phyloP scores from a whole-genome alignment of 2,113 vertebrate species.

The Cyanoramphus novaezelandiae region DNA sequence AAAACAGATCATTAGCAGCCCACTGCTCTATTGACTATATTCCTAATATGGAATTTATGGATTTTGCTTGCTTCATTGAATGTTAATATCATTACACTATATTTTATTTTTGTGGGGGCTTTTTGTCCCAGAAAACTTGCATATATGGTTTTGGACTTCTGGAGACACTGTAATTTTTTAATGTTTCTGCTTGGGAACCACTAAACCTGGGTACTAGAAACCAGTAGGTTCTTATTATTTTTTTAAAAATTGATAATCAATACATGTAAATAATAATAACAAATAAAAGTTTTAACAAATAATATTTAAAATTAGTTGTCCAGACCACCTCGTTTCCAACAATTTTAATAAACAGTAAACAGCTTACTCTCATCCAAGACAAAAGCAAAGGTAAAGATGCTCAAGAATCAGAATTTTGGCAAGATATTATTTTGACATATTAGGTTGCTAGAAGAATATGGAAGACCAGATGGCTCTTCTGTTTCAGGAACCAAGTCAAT shows the following conservation, averaged over 20 bases:
- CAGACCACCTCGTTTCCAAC: background rate
- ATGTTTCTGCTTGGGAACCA: background rate
- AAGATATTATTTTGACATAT: background rate
- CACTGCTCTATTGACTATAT: background rate
- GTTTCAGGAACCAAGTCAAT: background rate
- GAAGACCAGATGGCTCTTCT: background rate
- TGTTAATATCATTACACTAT: background rate
- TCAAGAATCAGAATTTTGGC: background rate
- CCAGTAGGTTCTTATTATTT: background rate
- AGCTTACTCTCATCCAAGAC: background rate
- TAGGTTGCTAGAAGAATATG: background rate
- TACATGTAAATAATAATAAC: background rate
- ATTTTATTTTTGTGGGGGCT: rapidly evolving
- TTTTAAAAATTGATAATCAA: background rate
- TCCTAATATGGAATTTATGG: background rate
- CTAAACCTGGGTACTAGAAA: background rate
- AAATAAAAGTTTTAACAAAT: background rate
- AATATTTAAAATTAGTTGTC: background rate
- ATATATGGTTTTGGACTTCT: background rate
- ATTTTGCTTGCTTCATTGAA: background rate
- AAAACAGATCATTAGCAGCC: background rate
- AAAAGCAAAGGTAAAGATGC: background rate
- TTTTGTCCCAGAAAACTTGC: background rate
- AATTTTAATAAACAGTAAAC: background rate
- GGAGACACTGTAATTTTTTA: background rate